A percentile compares a stretch with the other conserved stretches of the same genome.
These are phyloP conservation scores for Leptobrachium ailaonicum DNA, from an alignment of 2,113 vertebrate genomes.

Conservation along the genomic window DNA sequence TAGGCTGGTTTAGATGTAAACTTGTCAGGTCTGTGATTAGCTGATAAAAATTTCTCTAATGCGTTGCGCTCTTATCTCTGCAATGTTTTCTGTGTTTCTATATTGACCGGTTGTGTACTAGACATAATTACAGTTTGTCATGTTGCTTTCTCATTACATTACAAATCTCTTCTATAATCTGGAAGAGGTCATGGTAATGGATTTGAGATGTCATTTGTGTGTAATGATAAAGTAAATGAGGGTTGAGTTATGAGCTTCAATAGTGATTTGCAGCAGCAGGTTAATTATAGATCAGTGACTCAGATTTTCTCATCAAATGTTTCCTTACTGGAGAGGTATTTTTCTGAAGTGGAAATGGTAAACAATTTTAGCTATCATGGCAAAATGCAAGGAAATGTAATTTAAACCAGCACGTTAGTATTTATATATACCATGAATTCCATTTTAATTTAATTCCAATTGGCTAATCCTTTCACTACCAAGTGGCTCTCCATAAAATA, in stretches of 20 bases:
- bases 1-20: not conserved
- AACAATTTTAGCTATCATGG: not conserved
- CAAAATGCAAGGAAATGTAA: not conserved
- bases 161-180: slow-evolving; percentile 36
- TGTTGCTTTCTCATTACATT: slow-evolving; percentile 30
- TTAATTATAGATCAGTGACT: slow-evolving; percentile 28
- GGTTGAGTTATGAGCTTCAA: slow-evolving; percentile 31
- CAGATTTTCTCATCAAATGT: not conserved
- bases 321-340: not conserved
- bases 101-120: slow-evolving; percentile 32
- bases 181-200: slow-evolving; percentile 32
- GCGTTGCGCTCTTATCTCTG: slow-evolving; percentile 3
- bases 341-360: not conserved
- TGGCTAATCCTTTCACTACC: no score
- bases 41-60: not conserved
- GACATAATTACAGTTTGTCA: slow-evolving; percentile 38
- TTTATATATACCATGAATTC: no score
- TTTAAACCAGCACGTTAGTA: no score
- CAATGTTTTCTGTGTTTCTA: slow-evolving; percentile 15
- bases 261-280: slow-evolving; percentile 16
- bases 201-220: slow-evolving; percentile 43
- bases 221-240: slow-evolving; percentile 40
- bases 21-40: slow-evolving; percentile 21
- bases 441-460: no score
- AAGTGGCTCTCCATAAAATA: no score